Evolutionary conservation across 2,797 vertebrate species (phyloP).

Genomic region (Falco columbarius): DNA sequence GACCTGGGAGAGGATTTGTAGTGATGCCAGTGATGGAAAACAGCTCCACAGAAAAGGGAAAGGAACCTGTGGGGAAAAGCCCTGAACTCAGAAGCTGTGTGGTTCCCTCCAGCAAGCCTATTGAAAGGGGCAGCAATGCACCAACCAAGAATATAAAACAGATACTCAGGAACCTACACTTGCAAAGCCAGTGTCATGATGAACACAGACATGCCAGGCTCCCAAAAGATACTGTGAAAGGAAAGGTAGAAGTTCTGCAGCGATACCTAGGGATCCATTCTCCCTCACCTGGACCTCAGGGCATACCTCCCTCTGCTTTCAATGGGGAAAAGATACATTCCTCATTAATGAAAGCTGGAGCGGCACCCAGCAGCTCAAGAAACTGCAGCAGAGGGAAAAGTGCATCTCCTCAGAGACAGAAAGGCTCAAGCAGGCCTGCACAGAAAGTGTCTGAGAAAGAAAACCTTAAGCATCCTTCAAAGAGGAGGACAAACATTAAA

Average conservation of each 20-base stretch:
- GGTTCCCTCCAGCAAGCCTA: neutral
- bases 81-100: neutral
- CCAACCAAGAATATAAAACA: neutral
- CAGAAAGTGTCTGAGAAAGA: neutral
- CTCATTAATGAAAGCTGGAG: neutral
- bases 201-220: accelerated
- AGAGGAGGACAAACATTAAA: neutral
- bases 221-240: neutral
- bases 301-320: neutral
- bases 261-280: neutral
- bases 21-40: neutral
- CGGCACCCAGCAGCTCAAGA: neutral
- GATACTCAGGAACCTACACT: neutral
- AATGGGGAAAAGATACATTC: neutral
- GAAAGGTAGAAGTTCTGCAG: neutral
- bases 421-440: neutral
- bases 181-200: neutral
- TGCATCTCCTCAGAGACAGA: neutral
- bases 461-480: neutral
- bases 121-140: neutral
- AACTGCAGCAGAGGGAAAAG: neutral
- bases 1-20: neutral
- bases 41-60: neutral
- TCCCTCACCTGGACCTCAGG: neutral
- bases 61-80: neutral